Base-by-base conservation (phyloP, 2,888 invertebrate species). In the Plutella xylostella region DNA sequence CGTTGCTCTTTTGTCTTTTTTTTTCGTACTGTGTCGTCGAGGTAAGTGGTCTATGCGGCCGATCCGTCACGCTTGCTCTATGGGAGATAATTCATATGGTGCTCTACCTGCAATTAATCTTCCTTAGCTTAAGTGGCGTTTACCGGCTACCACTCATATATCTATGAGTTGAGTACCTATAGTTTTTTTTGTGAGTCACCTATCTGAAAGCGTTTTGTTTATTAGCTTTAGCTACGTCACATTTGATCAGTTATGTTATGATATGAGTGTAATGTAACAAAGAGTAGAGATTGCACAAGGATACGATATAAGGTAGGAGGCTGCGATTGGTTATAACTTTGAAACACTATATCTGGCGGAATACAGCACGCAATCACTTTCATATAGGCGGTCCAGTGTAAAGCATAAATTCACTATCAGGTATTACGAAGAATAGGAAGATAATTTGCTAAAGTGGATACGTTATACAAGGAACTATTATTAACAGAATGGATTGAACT, bases 51-150 rank as follows among this genome's bases (percentile, higher is more conserved):
- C 58, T 57, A 58, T 60, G 63, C 61, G 58, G 56, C 18, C 68
- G 59, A 76, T 75, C 73, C 60, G 73, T 75, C 76, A 76, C 66
- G 66, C 12, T 30, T 28, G n/a, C 11, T 9, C n/a, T 28, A n/a
- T 12, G 28, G 28, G 11, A 54, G 69, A 70, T 61, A 54, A 68
- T 66, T 66, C 67, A 62, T 67, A 64, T 62, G 58, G 54, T 54
- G 55, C 61, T 61, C 62, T 60, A 60, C 61, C 62, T 52, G 53
- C 49, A 61, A 71, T 70, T 61, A 67, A 68, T 69, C 65, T 63
- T 61, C 55, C 49, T 56, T 56, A 55, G 54, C 57, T 54, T 55
- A 57, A 51, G 58, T 60, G 20, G 54, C 58, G 59, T 22, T 35
- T 41, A 39, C 33, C 19, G 30, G 9, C 28, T 42, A 42, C 42